A percentile compares a stretch with the other conserved stretches of the same genome.
These are phyloP conservation scores for Mobula birostris DNA, from an alignment of 2,113 vertebrate genomes.

Conservation along the genomic window DNA sequence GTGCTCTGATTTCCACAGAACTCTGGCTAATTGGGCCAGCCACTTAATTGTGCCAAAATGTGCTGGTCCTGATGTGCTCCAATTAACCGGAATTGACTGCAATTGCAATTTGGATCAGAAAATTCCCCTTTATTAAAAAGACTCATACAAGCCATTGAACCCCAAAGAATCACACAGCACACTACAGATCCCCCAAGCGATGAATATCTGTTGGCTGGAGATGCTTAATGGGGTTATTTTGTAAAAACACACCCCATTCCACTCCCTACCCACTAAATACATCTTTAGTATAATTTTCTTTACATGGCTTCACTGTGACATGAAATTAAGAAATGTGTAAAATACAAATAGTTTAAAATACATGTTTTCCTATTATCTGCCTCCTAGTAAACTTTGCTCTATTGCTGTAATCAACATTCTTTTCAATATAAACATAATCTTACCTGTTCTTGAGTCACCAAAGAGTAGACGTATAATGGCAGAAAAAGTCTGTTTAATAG, in stretches of 20 bases:
- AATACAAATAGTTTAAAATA: not conserved
- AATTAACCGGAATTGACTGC: no score
- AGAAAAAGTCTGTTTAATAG: constrained; percentile 92
- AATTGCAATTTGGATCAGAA: not conserved
- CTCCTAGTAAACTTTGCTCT: no score
- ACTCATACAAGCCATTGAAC: not conserved
- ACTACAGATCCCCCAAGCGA: not conserved
- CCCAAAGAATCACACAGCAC: not conserved
- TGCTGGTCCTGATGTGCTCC: no score
- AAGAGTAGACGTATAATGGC: constrained; percentile 87
- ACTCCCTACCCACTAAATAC: no score
- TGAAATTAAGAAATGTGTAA: not conserved
- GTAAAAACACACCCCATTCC: not conserved
- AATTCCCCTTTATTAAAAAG: not conserved
- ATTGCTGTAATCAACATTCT: not conserved
- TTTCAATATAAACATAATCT: constrained; percentile 4
- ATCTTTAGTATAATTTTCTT: no score
- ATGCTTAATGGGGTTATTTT: not conserved
- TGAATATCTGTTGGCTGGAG: not conserved
- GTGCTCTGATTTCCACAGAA: no score
- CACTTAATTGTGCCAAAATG: no score
- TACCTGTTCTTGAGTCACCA: constrained; percentile 81
- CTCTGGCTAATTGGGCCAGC: no score
- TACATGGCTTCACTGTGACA: not conserved
- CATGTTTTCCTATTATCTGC: not conserved